Evolutionary conservation across 2,888 invertebrate species (phyloP).

Genomic region (Vandiemenella viatica): DNA sequence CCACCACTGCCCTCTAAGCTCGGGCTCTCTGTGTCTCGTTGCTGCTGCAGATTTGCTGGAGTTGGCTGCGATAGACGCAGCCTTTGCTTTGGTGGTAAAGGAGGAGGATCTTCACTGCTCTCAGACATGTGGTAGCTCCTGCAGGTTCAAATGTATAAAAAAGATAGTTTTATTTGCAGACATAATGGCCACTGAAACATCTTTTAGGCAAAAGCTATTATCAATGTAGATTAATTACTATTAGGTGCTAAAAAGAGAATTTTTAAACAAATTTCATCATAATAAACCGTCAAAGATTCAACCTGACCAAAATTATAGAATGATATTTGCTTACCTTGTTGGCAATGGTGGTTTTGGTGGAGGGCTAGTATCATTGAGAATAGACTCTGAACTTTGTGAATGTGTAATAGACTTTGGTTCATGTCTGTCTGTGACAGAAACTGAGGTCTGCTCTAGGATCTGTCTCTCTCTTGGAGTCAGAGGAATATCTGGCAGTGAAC

Average conservation of each 20-base stretch:
- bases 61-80: slow-evolving; percentile 1
- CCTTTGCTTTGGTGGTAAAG: slow-evolving; percentile 39
- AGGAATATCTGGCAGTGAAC: slow-evolving; percentile 64
- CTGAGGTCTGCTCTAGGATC: slow-evolving; percentile 41
- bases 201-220: background rate
- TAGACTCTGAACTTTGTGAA: slow-evolving; percentile 72
- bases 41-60: background rate
- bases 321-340: slow-evolving; percentile 37
- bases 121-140: slow-evolving; percentile 17
- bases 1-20: slow-evolving; percentile 4
- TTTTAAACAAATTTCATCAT: background rate
- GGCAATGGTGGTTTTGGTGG: slow-evolving; percentile 85
- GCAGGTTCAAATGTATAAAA: background rate
- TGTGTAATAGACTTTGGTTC: slow-evolving; percentile 44
- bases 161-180: background rate
- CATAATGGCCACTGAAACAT: background rate
- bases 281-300: background rate
- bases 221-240: background rate
- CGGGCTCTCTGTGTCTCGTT: slow-evolving; percentile 6
- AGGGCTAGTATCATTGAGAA: slow-evolving; percentile 53
- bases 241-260: background rate
- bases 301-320: background rate
- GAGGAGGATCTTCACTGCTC: slow-evolving; percentile 36
- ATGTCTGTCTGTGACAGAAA: slow-evolving; percentile 21
- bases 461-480: slow-evolving; percentile 64